These are phyloP conservation scores for Botia kubotai DNA, from an alignment of 2,797 vertebrate species.

Conservation along the genomic window DNA sequence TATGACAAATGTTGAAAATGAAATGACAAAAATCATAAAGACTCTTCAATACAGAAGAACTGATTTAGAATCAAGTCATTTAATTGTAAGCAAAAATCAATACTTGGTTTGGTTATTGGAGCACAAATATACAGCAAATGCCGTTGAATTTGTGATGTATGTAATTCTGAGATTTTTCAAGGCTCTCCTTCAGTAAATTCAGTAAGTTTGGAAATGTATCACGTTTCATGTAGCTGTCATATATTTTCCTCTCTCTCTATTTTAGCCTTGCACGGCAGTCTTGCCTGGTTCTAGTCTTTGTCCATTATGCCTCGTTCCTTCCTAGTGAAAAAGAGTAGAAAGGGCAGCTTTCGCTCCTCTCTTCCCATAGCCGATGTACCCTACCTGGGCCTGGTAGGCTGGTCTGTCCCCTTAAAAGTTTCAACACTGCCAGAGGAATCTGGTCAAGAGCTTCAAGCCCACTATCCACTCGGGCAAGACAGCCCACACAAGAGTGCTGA, in stretches of 20 bases:
- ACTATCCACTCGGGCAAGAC: slow-evolving; percentile 19
- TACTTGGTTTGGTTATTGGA: not conserved
- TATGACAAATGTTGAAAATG: not conserved
- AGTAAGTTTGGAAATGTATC: not conserved
- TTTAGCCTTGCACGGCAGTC: not conserved
- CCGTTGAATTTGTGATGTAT: not conserved
- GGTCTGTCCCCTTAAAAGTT: slow-evolving; percentile 20
- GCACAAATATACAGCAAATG: not conserved
- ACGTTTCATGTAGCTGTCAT: not conserved
- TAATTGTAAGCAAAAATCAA: not conserved
- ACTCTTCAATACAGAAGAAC: not conserved
- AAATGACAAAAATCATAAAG: no score
- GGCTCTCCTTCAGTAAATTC: not conserved
- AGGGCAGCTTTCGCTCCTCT: slow-evolving; percentile 66
- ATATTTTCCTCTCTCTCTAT: not conserved
- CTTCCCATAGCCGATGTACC: slow-evolving; percentile 56
- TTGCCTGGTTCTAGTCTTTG: not conserved
- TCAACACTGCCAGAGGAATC: slow-evolving; percentile 29
- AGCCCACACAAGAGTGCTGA: not conserved
- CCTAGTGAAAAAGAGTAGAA: slow-evolving; percentile 74
- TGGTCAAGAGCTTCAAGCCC: slow-evolving; percentile 47
- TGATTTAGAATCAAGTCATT: not conserved
- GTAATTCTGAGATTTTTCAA: slow-evolving; percentile 1
- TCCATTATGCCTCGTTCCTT: slow-evolving; percentile 80
- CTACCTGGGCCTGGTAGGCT: slow-evolving; percentile 35